These are phyloP conservation scores for Orthonyx spaldingii DNA, from an alignment of 2,113 vertebrate genomes.

Conservation along the genomic window DNA sequence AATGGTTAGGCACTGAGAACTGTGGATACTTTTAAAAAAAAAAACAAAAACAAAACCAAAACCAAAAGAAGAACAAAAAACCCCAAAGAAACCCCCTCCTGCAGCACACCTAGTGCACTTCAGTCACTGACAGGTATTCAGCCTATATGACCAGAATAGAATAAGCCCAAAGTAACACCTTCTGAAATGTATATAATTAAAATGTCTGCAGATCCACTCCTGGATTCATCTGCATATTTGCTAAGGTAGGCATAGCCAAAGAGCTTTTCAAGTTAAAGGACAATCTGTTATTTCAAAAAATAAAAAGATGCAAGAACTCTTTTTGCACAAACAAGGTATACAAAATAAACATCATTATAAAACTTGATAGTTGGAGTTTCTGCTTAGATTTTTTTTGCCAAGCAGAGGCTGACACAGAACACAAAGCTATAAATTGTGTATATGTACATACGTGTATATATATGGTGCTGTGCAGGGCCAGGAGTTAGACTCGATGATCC, in stretches of 20 bases:
- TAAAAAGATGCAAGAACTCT: neutral
- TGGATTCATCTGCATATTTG: neutral
- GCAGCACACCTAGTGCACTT: neutral
- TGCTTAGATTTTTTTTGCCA: neutral
- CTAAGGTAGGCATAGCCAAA: neutral
- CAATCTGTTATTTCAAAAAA: neutral
- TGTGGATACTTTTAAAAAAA: neutral
- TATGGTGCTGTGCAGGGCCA: neutral
- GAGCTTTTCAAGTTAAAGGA: neutral
- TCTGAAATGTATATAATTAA: neutral
- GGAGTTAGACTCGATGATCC: neutral
- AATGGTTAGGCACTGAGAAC: neutral
- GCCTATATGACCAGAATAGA: neutral
- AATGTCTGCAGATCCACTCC: neutral
- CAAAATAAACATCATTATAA: neutral
- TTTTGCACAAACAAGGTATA: neutral
- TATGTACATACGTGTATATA: too few species aligned
- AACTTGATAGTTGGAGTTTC: neutral
- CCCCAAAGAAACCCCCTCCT: neutral
- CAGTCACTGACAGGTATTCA: neutral
- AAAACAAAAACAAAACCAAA: neutral
- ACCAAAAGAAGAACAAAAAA: neutral
- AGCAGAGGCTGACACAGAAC: neutral
- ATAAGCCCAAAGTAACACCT: neutral
- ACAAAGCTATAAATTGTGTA: neutral